Evolutionary conservation across 2,888 invertebrate species (phyloP), one percentile per base, ranked within the genome.

Genomic region (Drosophila nigricruria): DNA sequence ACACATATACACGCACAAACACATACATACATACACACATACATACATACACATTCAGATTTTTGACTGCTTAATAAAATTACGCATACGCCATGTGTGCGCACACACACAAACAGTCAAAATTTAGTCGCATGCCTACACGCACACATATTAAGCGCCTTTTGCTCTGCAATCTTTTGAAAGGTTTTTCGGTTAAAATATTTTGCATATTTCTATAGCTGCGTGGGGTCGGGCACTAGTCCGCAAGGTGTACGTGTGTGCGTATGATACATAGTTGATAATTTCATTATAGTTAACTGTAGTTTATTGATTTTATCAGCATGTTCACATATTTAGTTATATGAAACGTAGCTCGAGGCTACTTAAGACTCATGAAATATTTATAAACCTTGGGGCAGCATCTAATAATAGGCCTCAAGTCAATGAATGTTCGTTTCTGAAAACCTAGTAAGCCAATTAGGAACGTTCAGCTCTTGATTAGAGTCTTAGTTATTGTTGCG

Each of bases 161-260:
- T 64, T 25, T 53, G 20, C 63, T 53, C 73, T 70, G 75, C 78
- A 86, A 86, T 86, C 89, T 86, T 84, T 80, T 80, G 71, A 87
- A 84, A 87, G 85, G 85, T 82, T 86, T 83, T 81, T 82, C 67
- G 78, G 82, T 70, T 78, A 77, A 89, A 84, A 86, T 89, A 78
- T 80, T 86, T 86, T 88, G 75, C 82, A 86, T 86, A 89, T 84
- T 86, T 88, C 75, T 66, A 69, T 50, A 58, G 47, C 54, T 58
- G 54, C 34, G 62, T 42, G 25, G 2, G 10, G 42, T 30, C 47
- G n/a, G 32, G 57, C 56, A 43, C 58, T 34, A 52, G 16, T 20
- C 58, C 54, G 53, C 50, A 42, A 54, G 20, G 40, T 61, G 61
- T 38, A 27, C 23, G 40, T 18, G 20, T 43, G 23, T 45, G 40